phyloP scores from a whole-genome alignment of 30 jellyfish, hydroid and myxozoan genomes.

The Aurelia sp. region DNA sequence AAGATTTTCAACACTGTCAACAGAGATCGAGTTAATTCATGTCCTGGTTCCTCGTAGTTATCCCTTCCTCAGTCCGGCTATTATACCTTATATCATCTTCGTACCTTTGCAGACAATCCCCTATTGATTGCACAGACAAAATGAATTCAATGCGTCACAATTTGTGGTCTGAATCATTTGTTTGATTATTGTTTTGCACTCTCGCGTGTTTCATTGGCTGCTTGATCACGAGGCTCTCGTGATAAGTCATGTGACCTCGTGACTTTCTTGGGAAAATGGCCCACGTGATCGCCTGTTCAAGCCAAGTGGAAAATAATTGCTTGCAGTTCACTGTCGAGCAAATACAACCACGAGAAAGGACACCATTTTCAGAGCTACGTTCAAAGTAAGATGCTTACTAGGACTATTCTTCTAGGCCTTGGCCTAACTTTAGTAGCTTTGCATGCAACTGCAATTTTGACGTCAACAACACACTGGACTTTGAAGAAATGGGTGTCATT shows the following conservation, averaged over 20 bases:
- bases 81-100: no score
- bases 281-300: conserved; percentile 15
- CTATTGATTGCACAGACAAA: no score
- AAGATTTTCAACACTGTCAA: no score
- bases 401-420: not conserved
- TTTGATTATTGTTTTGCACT: no score
- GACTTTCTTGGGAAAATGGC: conserved; percentile 34
- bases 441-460: conserved; percentile 39
- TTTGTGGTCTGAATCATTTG: no score
- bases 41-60: no score
- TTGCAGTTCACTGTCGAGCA: not conserved
- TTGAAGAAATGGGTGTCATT: conserved; percentile 30
- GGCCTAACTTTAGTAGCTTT: conserved; percentile 8
- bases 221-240: not conserved
- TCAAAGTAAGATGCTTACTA: conserved; percentile 2
- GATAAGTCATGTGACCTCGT: conserved; percentile 55
- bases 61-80: no score
- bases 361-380: not conserved
- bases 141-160: no score
- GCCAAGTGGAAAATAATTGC: not conserved
- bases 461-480: conserved; percentile 52
- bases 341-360: not conserved
- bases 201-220: not conserved
- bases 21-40: no score
- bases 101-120: no score